Base-by-base conservation (phyloP, 92 coral and sea anemone genomes). In the Meandrina meandrites region DNA sequence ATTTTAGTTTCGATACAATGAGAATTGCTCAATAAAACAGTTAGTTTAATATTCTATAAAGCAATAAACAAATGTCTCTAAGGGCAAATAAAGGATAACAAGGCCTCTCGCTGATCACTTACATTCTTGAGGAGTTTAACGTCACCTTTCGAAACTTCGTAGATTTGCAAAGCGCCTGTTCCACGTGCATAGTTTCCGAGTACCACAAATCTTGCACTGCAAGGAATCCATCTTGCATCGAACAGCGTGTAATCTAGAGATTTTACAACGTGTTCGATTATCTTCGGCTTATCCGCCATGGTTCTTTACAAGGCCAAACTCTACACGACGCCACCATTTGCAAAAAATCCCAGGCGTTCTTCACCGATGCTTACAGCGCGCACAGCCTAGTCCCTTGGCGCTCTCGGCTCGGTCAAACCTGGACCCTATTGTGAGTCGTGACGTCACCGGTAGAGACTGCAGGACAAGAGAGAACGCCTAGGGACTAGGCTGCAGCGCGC, bases 81-180 rank as follows among this genome's bases (percentile, higher is more conserved):
- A 66, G 17, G 35, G 1, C 24, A 28, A 66, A 66, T 66, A 66
- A 27, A 27, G 35, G 30, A 60, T n/a, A 27, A 28, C 71, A 66
- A 66, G 16, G 71, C 69, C 11, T 64, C 14, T n/a, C 0, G 2
- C 1, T 27, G 57, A 24, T n/a, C n/a, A 95, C 98, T 94, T 86
- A 96, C 98, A 75, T 92, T 96, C 86, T 93, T 95, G 22, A 97
- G 57, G 10, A 97, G 89, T 80, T 93, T 95, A 21, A 91, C 93
- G 80, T 91, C 94, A 13, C 98, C 99, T 60, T 94, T 94, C 6
- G 99, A 95, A 53, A 97, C 95, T 87, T 97, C 99, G 79, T 97
- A 97, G 31, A 97, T 90, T 90, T 96, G 99, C 94, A 96, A 86
- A 32, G 99, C 99, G 18, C 98, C 99, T 19, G 99, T 96, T n/a